Evolutionary conservation across 2,888 invertebrate genomes (phyloP).

Genomic region (Apeira syringaria): DNA sequence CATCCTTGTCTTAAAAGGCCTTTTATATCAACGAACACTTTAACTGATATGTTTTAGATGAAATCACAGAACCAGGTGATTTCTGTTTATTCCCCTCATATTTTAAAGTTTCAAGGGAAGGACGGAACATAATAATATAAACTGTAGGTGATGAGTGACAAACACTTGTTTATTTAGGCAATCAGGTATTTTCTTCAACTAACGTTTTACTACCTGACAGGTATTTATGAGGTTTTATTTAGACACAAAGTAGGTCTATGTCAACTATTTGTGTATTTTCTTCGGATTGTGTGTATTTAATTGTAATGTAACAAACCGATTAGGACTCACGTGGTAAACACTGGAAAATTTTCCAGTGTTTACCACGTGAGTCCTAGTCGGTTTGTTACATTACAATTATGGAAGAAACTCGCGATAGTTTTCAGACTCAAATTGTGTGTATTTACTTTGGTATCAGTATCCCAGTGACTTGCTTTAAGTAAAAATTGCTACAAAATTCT

Average conservation of each 20-base stretch:
- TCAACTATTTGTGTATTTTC: conserved; percentile 1
- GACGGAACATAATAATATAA: conserved; percentile 43
- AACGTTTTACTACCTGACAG: conserved; percentile 10
- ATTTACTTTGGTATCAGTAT: not conserved
- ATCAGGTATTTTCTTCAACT: conserved; percentile 7
- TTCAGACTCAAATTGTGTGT: too few species aligned
- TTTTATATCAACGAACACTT: conserved; percentile 15
- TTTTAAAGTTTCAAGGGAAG: conserved; percentile 56
- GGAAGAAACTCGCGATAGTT: too few species aligned
- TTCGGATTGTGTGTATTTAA: not conserved
- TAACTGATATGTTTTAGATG: conserved; percentile 7
- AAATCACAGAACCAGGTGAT: conserved; percentile 15
- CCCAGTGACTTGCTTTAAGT: not conserved
- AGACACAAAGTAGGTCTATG: conserved; percentile 2
- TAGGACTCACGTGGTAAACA: too few species aligned
- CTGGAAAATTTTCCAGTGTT: too few species aligned
- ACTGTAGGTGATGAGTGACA: conserved; percentile 18
- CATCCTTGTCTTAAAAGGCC: conserved; percentile 12
- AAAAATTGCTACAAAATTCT: too few species aligned
- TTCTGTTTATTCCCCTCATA: conserved; percentile 16
- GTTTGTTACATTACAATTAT: too few species aligned
- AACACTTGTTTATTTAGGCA: conserved; percentile 12
- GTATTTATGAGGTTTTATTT: conserved; percentile 10
- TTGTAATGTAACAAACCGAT: too few species aligned
- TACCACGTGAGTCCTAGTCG: too few species aligned